Evolutionary conservation across 2,888 invertebrate genomes (phyloP).

Genomic region (Tipula lateralis): DNA sequence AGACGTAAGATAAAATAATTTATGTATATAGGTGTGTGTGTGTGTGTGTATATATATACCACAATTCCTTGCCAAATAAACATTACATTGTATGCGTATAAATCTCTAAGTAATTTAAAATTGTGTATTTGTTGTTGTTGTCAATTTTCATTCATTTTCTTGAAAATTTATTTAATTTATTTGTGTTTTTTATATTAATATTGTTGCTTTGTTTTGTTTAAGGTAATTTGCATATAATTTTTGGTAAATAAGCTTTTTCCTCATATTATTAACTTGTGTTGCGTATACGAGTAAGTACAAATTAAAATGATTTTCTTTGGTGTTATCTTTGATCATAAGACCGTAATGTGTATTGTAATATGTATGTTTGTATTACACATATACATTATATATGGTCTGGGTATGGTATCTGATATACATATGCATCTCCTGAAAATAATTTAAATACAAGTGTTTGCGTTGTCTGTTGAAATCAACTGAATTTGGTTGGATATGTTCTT

Average conservation of each 20-base stretch:
- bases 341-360: not conserved
- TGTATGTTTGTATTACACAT: too few relatives aligned
- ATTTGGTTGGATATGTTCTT: too few relatives aligned
- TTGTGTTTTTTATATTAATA: not conserved
- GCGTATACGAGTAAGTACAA: not conserved
- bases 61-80: not conserved
- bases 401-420: too few relatives aligned
- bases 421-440: too few relatives aligned
- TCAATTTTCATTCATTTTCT: not conserved
- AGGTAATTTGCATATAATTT: constrained; percentile 7
- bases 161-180: not conserved
- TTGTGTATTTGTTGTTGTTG: not conserved
- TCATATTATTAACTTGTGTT: not conserved
- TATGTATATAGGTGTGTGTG: not conserved
- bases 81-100: not conserved
- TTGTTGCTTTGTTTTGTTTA: not conserved
- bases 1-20: not conserved
- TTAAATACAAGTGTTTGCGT: too few relatives aligned
- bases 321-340: not conserved
- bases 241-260: not conserved
- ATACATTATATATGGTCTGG: too few relatives aligned
- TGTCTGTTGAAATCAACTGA: too few relatives aligned
- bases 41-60: not conserved
- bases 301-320: not conserved
- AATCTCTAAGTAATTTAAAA: not conserved